Base-by-base conservation (phyloP, 1,140 invertebrate genomes). In the Aphelinus atriplicis region DNA sequence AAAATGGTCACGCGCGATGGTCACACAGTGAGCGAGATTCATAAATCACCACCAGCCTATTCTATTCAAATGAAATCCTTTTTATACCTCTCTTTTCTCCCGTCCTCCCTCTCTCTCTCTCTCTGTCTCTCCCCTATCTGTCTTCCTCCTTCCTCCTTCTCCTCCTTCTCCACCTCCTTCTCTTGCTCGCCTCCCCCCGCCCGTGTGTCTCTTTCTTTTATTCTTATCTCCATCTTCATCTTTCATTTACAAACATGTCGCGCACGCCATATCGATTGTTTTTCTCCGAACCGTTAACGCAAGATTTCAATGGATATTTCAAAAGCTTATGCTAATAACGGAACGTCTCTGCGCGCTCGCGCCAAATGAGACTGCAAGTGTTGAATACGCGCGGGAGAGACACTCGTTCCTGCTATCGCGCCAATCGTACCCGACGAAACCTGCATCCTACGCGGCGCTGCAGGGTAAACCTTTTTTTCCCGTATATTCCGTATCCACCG, bases 1-100 rank as follows among this genome's bases (percentile, higher is more conserved):
- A 84, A 84, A 85, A 81, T 79, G 76, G 81, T 84, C 80, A 83
- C 81, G 81, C 81, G 78, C 79, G 77, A 76, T 78, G 76, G 79
- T 73, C 69, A 61, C 43, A 64, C 45, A 67, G 73, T 76, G 78
- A 77, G 79, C 76, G 68, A 75, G 82, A 82, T 83, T 76, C 82
- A 81, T 86, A 86, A 86, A 86, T 84, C 84, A 84, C 81, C 83
- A 84, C 83, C 82, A 78, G 76, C 78, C 85, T 83, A 86, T 86
- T 86, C 85, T 84, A 86, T 86, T 86, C 83, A 86, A 86, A 85
- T 86, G 84, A 81, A 82, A 83, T 81, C 78, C 81, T 81, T 77
- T 26, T 70, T 65, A 50, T 26, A 58, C 61, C 43, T 58, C 55
- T 75, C 53, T 65, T 70, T 75, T 64, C 43, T 26, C 10, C 57